Conservation (phyloP, 1,140 invertebrate genomes). For the Plutomurus gul region DNA sequence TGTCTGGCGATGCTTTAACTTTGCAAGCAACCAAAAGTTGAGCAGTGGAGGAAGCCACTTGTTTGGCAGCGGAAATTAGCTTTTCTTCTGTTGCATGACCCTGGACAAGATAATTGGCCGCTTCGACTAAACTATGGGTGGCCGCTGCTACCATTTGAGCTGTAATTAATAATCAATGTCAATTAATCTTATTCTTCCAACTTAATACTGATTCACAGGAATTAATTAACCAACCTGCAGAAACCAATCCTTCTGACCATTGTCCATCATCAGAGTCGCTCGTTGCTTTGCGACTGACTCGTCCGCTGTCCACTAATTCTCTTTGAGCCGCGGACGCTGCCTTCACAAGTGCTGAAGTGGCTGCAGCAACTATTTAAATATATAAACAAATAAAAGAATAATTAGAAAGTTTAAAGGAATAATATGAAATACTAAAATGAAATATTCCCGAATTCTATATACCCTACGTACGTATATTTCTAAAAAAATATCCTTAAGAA, state of each 20-base stretch:
- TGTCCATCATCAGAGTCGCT: constrained; percentile 93
- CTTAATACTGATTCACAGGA: no score
- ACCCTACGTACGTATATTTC: no score
- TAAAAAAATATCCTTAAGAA: no score
- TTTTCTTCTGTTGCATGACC: constrained; percentile 93
- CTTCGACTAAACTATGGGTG: constrained; percentile 91
- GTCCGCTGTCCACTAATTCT: constrained; percentile 82
- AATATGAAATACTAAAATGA: not conserved
- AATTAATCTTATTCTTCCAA: no score
- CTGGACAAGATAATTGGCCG: constrained; percentile 94
- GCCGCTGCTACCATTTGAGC: constrained; percentile 87
- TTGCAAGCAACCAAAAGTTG: constrained; percentile 97
- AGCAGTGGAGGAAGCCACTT: constrained; percentile 95
- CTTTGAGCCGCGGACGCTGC: constrained; percentile 94
- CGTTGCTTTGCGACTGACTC: constrained; percentile 77
- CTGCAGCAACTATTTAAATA: constrained; percentile 91
- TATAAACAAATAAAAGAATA: no score
- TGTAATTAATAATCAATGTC: no score
- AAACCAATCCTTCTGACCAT: constrained; percentile 97
- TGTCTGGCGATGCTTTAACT: constrained; percentile 95
- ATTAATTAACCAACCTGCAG: no score
- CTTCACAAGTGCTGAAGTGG: constrained; percentile 93
- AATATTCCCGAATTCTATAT: not conserved
- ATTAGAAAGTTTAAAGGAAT: not conserved
- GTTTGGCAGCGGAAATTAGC: constrained; percentile 93